phyloP scores from a whole-genome alignment of 92 coral and sea anemone genomes.

The Diadumene lineata region DNA sequence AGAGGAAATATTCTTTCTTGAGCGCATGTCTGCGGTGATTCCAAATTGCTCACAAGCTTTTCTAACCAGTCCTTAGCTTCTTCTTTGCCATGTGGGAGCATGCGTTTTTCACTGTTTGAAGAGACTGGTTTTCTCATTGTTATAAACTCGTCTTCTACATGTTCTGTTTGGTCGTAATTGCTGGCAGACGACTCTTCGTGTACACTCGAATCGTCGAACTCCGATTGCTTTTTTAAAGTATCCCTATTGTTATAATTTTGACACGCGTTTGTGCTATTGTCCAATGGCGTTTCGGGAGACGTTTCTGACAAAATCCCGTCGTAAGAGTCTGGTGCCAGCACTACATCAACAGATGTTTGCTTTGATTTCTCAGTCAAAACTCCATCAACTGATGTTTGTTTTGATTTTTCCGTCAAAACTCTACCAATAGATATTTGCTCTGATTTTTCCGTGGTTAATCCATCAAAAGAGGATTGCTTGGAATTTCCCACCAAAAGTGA shows the following conservation, averaged over 20 bases:
- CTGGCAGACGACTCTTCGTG: not conserved
- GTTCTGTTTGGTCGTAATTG: not conserved
- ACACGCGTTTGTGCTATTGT: too few species aligned
- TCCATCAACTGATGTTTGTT: not conserved
- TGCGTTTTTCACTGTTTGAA: not conserved
- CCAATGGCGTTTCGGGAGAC: too few species aligned
- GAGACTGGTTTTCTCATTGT: not conserved
- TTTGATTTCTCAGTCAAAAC: constrained; percentile 3
- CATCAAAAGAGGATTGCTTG: too few species aligned
- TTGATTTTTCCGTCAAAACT: constrained; percentile 6
- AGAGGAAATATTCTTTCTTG: constrained; percentile 44
- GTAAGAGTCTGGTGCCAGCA: too few species aligned
- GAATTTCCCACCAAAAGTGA: too few species aligned
- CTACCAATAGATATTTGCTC: too few species aligned
- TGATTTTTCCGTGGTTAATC: too few species aligned
- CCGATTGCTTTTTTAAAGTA: not conserved
- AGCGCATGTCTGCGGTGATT: constrained; percentile 49
- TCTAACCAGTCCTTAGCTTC: constrained; percentile 43
- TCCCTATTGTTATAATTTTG: not conserved
- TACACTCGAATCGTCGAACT: not conserved
- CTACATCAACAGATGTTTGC: not conserved
- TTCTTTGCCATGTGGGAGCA: constrained; percentile 10
- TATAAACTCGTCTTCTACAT: not conserved
- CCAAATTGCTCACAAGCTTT: constrained; percentile 55
- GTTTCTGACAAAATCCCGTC: not conserved